Conservation (phyloP, 2,113 vertebrate species). For the Oenanthe melanoleuca region DNA sequence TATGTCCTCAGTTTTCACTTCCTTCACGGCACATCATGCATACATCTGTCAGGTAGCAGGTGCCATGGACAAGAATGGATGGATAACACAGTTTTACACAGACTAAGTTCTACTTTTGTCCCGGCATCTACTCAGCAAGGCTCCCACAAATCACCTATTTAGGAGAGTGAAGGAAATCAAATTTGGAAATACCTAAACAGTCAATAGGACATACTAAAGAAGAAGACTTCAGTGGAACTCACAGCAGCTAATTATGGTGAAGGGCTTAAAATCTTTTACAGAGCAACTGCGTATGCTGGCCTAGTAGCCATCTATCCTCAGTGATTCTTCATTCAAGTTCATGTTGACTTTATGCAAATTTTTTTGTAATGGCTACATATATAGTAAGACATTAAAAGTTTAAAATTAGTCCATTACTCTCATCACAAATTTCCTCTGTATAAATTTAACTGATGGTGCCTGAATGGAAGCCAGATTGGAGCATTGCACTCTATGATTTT, state of each 20-base stretch:
- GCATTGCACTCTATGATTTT: neutral
- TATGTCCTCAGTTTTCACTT: neutral
- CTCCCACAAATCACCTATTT: neutral
- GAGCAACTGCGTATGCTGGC: neutral
- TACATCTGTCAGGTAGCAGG: neutral
- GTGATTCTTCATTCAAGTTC: neutral
- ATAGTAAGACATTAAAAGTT: neutral
- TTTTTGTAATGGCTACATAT: neutral
- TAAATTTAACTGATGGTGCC: neutral
- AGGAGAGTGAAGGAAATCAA: neutral
- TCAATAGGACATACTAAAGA: neutral
- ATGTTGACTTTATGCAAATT: neutral
- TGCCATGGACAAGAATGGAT: neutral
- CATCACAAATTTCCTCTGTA: neutral
- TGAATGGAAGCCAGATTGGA: neutral
- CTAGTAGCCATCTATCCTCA: neutral
- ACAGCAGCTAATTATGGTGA: neutral
- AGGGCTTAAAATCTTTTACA: neutral
- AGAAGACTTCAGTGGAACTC: neutral
- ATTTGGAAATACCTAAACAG: neutral
- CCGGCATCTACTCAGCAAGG: neutral
- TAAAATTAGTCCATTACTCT: neutral
- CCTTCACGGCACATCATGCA: neutral
- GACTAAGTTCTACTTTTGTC: neutral
- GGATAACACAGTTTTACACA: neutral